Evolutionary conservation across 2,888 invertebrate genomes (phyloP).

Genomic region (Poecilus cupreus): DNA sequence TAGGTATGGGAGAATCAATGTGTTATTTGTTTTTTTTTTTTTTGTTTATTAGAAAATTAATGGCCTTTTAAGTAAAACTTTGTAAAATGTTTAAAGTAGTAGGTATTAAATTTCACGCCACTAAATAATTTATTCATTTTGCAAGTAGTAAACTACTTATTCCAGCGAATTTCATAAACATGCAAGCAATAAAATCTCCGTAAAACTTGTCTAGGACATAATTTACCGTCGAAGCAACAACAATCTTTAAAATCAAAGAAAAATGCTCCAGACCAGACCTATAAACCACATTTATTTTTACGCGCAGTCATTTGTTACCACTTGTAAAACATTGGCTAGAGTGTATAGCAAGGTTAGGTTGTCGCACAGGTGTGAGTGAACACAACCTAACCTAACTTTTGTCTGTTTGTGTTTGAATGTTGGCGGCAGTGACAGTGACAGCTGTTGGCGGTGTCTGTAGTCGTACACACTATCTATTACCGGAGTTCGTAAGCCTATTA

Average conservation of each 20-base stretch:
- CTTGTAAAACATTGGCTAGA: not conserved
- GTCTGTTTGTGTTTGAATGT: conserved; percentile 2
- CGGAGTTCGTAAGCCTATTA: conserved; percentile 52
- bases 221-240: not conserved
- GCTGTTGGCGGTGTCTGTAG: conserved; percentile 18
- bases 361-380: not conserved
- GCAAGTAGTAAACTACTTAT: not conserved
- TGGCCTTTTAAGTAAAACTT: not conserved
- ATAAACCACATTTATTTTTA: conserved; percentile 19
- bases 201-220: not conserved
- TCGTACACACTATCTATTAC: conserved; percentile 53
- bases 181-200: conserved; percentile 29
- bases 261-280: not conserved
- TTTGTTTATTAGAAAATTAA: not conserved
- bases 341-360: not conserved
- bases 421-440: conserved; percentile 11
- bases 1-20: too few relatives aligned
- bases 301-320: not conserved
- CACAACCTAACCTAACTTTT: conserved; percentile 12
- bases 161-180: not conserved
- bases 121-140: conserved; percentile 9
- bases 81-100: conserved; percentile 18
- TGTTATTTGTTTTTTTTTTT: too few relatives aligned
- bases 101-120: not conserved
- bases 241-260: not conserved